Base-by-base conservation (phyloP, 2,113 vertebrate genomes). In the Zapornia atra region DNA sequence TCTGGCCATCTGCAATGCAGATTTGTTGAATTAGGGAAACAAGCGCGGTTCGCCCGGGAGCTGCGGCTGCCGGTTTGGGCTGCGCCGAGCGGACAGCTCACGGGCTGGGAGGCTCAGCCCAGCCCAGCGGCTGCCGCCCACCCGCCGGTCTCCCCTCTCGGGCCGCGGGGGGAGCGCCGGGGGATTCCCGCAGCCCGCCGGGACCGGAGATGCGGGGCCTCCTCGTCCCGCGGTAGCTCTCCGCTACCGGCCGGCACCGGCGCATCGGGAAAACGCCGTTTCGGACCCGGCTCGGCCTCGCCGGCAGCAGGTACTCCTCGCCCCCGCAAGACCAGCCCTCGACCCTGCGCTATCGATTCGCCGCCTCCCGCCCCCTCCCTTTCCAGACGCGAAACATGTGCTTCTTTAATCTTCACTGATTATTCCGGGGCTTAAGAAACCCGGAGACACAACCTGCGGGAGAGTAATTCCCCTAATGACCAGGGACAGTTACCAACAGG, bases 401-500 rank as follows among this genome's bases (percentile, higher is more conserved):
- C 91, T 94, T 85, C 93, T 91, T 95, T 88, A 60, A 86, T 69
- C 72, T 76, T n/a, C 68, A 12, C 73, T 93, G 89, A 53, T 75
- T 91, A 54, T 91, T 89, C 90, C 33, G 88, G 89, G 93, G 96
- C 16, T 97, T 95, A 63, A 95, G 96, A 92, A 95, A 90, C 64
- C 82, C 92, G 46, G 94, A 88, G 96, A 95, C 71, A 3, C 91
- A 88, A 83, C 53, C 90, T 91, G 95, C 88, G 86, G 94, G 81
- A 95, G 78, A 88, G 94, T 92, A 89, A 91, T 92, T 96, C 86
- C 64, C 84, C 71, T 85, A 82, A 93, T 76, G 92, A 89, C 82
- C 86, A 24, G 82, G 11, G 48, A 13, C 38, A 12, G 14, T 57
- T 29, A 60, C 40, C 96, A 97, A 82, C 88, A 96, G 90, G 92